Base-by-base conservation (phyloP, 2,888 invertebrate genomes). In the Nysson spinosus region DNA sequence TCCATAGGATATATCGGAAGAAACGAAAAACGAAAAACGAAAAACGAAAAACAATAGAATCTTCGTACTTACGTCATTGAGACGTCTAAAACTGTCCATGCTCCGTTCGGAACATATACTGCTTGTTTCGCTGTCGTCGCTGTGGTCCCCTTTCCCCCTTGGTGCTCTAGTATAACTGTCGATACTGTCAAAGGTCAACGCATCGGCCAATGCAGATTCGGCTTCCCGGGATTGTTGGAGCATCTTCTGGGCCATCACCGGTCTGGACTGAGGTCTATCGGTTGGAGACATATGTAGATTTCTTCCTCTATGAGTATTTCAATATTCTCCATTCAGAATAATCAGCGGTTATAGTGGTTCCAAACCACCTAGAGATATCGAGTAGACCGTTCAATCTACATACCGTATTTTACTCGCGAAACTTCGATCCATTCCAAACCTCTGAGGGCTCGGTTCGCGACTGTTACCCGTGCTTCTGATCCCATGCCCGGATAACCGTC, bases 101-200 rank as follows among this genome's bases (percentile, higher is more conserved):
- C 96, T 96, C 20, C 95, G 89, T 81, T 98, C 98, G 0, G 97
- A 98, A 85, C 97, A 97, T 7, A 98, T 94, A 83, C 97, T 97
- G 42, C 97, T 98, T 0, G 97, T 97, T 87, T 98, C 98, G 5
- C 97, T 96, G 82, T 96, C 96, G 77, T 94, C 94, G 9, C 93
- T 93, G 81, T 93, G 93, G 80, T 96, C 95, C 20, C 86, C 86
- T 67, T 87, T 87, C 19, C 79, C 82, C 50, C 85, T 79, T 2
- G 84, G 81, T 9, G 84, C 80, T 61, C 85, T 80, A 0, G 73
- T 73, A 37, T 82, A 86, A 65, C 79, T 85, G 22, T 87, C 85
- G 42, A 84, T 84, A 56, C 80, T 83, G 39, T 87, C 87, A 20
- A 83, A 86, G 0, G 83, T 85, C 79, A 93, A 87, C 62, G 92